Evolutionary conservation across 2,888 invertebrate genomes (phyloP).

Genomic region (Lissonota sp.): DNA sequence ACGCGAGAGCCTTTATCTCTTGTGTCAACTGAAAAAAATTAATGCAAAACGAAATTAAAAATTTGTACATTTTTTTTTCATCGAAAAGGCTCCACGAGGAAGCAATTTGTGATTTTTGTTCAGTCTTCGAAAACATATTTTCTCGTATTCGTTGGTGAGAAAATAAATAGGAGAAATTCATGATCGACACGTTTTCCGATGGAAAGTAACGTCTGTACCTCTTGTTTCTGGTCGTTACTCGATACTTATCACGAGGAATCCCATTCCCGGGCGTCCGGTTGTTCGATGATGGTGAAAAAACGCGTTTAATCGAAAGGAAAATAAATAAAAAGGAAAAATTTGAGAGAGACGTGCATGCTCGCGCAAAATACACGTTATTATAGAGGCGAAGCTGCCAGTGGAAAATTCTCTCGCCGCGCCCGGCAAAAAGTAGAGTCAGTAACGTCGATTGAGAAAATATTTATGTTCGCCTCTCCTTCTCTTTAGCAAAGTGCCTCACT

Average conservation of each 20-base stretch:
- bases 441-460: conserved; percentile 63
- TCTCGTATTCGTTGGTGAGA: not conserved
- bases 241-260: not conserved
- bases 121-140: not conserved
- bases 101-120: too few species aligned
- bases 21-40: conserved; percentile 87
- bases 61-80: not conserved
- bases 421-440: conserved; percentile 33
- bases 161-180: conserved; percentile 20
- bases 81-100: too few species aligned
- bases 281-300: conserved; percentile 15
- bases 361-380: conserved; percentile 14
- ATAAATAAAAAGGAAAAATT: conserved; percentile 13
- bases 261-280: not conserved
- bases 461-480: conserved; percentile 40
- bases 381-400: conserved; percentile 41
- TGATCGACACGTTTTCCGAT: conserved; percentile 1
- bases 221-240: not conserved
- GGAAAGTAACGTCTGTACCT: conserved; percentile 20
- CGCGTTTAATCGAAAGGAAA: conserved; percentile 46
- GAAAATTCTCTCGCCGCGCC: conserved; percentile 52
- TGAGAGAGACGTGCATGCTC: conserved; percentile 9
- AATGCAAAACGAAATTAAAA: not conserved
- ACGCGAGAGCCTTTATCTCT: conserved; percentile 88
- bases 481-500: not conserved